A percentile compares a stretch with the other conserved stretches of the same genome.
Conservation (phyloP, 1,140 invertebrate genomes). For the Cepaea nemoralis region DNA sequence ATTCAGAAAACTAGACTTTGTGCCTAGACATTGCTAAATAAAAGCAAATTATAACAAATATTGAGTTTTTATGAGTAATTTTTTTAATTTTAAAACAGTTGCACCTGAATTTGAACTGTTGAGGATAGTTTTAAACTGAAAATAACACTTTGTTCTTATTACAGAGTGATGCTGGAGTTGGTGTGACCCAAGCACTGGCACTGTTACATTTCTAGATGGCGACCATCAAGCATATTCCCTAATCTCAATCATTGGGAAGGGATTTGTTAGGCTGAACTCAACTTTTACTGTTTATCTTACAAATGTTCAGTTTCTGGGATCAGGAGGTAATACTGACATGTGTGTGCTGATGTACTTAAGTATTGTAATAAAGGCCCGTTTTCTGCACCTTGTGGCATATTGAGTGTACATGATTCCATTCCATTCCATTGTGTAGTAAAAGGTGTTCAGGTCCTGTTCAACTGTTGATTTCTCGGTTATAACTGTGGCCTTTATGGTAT, state of each 20-base stretch:
- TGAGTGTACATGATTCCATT: too few species aligned
- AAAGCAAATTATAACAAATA: too few species aligned
- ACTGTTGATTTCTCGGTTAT: too few species aligned
- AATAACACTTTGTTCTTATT: not conserved
- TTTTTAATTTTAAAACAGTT: not conserved
- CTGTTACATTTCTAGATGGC: constrained; percentile 60
- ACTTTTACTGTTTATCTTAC: constrained; percentile 63
- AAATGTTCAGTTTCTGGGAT: constrained; percentile 58
- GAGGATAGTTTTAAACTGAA: not conserved
- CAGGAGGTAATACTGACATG: constrained; percentile 44
- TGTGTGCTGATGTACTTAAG: not conserved
- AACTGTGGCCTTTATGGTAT: too few species aligned
- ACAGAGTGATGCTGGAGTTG: constrained; percentile 16
- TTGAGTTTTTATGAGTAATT: not conserved
- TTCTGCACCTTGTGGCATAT: too few species aligned
- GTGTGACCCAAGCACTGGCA: constrained; percentile 50
- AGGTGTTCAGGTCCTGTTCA: too few species aligned
- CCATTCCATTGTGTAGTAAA: too few species aligned
- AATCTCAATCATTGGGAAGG: constrained; percentile 55
- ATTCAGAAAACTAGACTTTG: too few species aligned
- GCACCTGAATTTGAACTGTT: too few species aligned
- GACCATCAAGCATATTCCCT: constrained; percentile 37
- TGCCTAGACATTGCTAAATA: too few species aligned
- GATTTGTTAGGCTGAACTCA: constrained; percentile 61
- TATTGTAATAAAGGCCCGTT: too few species aligned